phyloP scores from a whole-genome alignment of 1,140 invertebrate species.

The Drosophila arawakana region DNA sequence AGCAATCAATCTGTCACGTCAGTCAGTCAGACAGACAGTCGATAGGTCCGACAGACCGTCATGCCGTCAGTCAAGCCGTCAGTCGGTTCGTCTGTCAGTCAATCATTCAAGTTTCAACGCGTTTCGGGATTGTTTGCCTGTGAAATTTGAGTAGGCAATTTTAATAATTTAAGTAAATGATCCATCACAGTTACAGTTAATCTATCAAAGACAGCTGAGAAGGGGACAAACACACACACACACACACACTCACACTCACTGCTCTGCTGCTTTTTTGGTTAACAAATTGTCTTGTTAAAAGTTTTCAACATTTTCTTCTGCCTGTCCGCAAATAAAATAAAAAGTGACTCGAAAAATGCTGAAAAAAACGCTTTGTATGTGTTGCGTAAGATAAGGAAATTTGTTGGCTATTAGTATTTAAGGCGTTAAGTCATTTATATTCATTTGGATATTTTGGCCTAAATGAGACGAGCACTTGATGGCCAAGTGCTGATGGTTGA shows the following conservation, averaged over 20 bases:
- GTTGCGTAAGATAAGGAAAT: constrained; percentile 70
- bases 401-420: constrained; percentile 83
- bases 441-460: constrained; percentile 57
- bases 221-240: constrained; percentile 4
- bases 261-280: constrained; percentile 49
- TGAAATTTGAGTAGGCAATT: constrained; percentile 82
- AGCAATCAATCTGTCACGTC: constrained; percentile 59
- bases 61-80: constrained; percentile 34
- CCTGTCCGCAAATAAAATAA: constrained; percentile 54
- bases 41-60: constrained; percentile 40
- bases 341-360: constrained; percentile 66
- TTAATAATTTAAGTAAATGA: constrained; percentile 84
- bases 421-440: constrained; percentile 82
- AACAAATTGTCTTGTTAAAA: constrained; percentile 82
- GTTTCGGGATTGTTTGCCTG: constrained; percentile 43
- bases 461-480: constrained; percentile 28
- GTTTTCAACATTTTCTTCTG: constrained; percentile 43
- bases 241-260: not conserved
- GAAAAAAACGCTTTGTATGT: constrained; percentile 41
- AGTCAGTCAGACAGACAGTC: constrained; percentile 47
- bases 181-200: constrained; percentile 84
- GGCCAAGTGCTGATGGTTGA: constrained; percentile 57
- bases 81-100: constrained; percentile 44
- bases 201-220: constrained; percentile 69
- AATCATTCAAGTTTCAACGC: constrained; percentile 41